Base-by-base conservation (phyloP, 2,797 vertebrate genomes). In the Leptodactylus fallax region DNA sequence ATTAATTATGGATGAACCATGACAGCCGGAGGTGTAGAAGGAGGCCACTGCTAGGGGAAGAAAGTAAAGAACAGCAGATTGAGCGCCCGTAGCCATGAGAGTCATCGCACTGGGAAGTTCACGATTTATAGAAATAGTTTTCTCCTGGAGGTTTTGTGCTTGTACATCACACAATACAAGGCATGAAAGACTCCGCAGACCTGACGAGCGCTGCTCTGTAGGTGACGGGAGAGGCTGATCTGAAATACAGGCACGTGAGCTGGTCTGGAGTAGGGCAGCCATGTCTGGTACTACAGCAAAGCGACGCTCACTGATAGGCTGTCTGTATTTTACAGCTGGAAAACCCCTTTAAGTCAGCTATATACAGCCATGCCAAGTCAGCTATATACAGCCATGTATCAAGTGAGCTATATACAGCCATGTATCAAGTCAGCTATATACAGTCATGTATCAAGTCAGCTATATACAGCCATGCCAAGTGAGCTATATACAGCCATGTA, bases 41-140 rank as follows among this genome's bases (percentile, higher is more conserved):
- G 10, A 51, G 12, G 12, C 19, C 12, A 53, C 21, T 21, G 74
- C 11, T 11, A 13, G 0, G 27, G 56, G 60, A 61, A 10, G 55
- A 23, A 80, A 60, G 78, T 58, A 11, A 60, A 80, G 78, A 80
- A 80, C 25, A 77, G n/a, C 78, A 61, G 78, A 60, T 45, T 80
- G 56, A 7, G 55, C 27, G 23, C 78, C 25, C 8, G 10, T 61
- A 47, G 78, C 16, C 25, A 61, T 80, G 78, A 60, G 56, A 80
- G 17, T 61, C 78, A n/a, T 5, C 47, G 3, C 49, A 6, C 11
- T 10, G 49, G 19, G 74, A 53, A 77, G 21, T 77, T 53, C 74
- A 51, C 74, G 47, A 77, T 53, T 53, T 51, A 77, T 60, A 60
- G 78, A 80, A 60, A 45, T 80, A 19, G 53, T 21, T 79, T 79